Base-by-base conservation (phyloP, 2,797 vertebrate genomes). In the Sylvia borin region DNA sequence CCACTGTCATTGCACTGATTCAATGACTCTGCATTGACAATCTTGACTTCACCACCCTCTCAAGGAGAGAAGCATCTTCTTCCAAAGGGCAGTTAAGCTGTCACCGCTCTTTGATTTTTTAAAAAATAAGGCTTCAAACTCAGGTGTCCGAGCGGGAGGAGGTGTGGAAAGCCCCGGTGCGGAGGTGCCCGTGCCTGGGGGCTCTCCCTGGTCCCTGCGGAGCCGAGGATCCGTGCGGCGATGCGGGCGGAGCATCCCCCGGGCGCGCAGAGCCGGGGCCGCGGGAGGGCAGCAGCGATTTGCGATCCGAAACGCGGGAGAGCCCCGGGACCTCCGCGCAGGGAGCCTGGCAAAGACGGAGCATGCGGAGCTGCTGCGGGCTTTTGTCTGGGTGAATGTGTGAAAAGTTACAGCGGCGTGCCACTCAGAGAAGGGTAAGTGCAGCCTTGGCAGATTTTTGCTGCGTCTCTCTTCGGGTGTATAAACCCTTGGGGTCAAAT, bases 261-360 rank as follows among this genome's bases (percentile, higher is more conserved):
- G 1, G 42, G 32, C 53, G 6, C 1, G 31, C 66, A 7, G 47
- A 20, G 27, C 27, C 18, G 9, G 11, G 34, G 34, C 95, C 96
- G 47, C 86, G 38, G 50, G 95, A 92, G 91, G 95, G 96, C 95
- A 97, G 95, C 95, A 95, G 93, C 88, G 93, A 53, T 75, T 68
- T 31, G 77, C 84, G 78, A 29, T 88, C 50, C 4, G 4, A 27
- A 34, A 7, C 1, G 12, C 9, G 0, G 1, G 13, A 5, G 6
- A 14, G 53, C 43, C 10, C 58, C 0, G 32, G 4, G 2, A 60
- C 8, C 2, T 2, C 2, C 16, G 0, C 2, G 70, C 18, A 13
- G 7, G 11, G 17, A 76, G 38, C 38, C 26, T 7, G 57, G 15
- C 3, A 11, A n/a, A 38, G 21, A 15, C 4, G 2, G n/a, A 3